Conservation (phyloP, 2,113 vertebrate genomes). For the Hymenochirus boettgeri region DNA sequence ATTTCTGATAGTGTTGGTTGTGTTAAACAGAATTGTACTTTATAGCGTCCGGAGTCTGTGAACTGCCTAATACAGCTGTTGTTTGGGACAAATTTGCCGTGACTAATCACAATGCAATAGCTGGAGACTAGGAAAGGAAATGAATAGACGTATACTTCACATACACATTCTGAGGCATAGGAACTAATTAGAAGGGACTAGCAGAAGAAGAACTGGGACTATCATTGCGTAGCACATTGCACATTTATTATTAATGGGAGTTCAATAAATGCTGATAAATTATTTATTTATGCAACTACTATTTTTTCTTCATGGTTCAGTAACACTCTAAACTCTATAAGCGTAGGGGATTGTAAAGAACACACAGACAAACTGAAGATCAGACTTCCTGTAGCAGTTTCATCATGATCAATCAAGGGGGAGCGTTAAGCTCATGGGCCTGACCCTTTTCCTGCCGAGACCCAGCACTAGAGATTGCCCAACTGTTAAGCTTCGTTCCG, state of each 20-base stretch:
- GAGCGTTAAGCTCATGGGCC: no score
- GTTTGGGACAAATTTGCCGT: slow-evolving; percentile 8
- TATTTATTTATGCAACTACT: slow-evolving; percentile 33
- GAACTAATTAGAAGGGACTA: slow-evolving; percentile 27
- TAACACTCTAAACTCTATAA: background rate
- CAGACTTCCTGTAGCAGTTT: background rate
- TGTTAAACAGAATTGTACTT: background rate
- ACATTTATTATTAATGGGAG: slow-evolving; percentile 36
- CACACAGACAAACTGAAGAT: slow-evolving; percentile 9
- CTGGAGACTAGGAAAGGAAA: background rate
- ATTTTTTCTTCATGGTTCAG: slow-evolving; percentile 23
- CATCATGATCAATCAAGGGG: background rate
- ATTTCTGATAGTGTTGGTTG: background rate
- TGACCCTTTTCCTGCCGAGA: no score
- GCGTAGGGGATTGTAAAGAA: background rate
- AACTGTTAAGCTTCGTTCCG: no score
- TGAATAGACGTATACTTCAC: background rate
- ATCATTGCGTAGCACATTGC: slow-evolving; percentile 15
- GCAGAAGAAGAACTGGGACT: slow-evolving; percentile 9
- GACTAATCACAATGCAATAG: slow-evolving; percentile 1
- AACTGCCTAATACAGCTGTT: background rate
- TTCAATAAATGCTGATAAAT: slow-evolving; percentile 41
- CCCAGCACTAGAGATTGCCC: no score
- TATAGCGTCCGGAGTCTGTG: background rate
- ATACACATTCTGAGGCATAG: background rate